A percentile compares a stretch with the other conserved stretches of the same genome.
Conservation (phyloP, 2,113 vertebrate genomes). For the Psammodynastes pulverulentus region DNA sequence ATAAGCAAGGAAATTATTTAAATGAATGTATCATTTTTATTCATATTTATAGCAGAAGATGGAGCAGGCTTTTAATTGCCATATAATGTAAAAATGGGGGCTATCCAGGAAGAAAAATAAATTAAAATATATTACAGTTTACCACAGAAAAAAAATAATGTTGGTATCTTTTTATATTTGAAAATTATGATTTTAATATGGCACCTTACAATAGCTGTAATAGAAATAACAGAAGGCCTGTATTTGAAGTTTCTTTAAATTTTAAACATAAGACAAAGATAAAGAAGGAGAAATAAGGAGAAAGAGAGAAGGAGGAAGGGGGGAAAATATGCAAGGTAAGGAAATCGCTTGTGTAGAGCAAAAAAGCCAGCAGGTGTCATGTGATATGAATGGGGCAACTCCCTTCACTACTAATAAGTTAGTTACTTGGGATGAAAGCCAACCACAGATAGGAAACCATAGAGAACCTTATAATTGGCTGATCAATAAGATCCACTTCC, state of each 20-base stretch:
- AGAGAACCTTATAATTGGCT: background rate
- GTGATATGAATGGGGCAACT: background rate
- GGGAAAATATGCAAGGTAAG: background rate
- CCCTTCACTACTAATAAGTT: background rate
- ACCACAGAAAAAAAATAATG: constrained; percentile 28
- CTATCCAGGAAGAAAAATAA: constrained; percentile 46
- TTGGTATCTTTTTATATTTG: background rate
- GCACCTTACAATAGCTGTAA: constrained; percentile 11
- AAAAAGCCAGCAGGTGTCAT: background rate
- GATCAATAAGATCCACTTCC: background rate
- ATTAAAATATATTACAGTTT: constrained; percentile 25
- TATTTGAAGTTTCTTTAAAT: background rate
- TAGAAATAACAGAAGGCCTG: background rate
- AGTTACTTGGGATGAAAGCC: background rate
- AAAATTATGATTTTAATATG: constrained; percentile 8
- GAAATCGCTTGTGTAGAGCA: background rate
- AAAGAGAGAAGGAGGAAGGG: background rate
- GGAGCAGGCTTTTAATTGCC: constrained; percentile 60
- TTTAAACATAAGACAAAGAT: background rate
- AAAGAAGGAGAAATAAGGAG: background rate
- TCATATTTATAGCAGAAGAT: constrained; percentile 66
- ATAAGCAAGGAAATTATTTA: constrained; percentile 68
- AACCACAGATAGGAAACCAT: background rate
- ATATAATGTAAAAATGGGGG: constrained; percentile 45
- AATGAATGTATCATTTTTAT: constrained; percentile 75